Percentiles rank a stretch among this genome's conserved stretches.
Conservation (phyloP, 2,797 vertebrate genomes). For the Miichthys miiuy region DNA sequence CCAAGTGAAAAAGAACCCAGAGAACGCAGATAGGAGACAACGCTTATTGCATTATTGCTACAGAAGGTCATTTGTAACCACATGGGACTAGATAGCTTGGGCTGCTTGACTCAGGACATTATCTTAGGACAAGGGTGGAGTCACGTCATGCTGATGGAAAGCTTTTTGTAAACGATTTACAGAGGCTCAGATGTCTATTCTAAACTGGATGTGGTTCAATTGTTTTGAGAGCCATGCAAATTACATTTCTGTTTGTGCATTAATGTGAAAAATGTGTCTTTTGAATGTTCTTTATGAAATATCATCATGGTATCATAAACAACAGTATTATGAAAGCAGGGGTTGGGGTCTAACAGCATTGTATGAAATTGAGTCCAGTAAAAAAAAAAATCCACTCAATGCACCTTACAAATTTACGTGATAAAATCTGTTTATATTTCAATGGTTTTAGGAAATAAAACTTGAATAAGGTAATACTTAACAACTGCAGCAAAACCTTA, state of each 20-base stretch:
- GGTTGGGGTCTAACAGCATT: not conserved
- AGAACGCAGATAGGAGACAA: constrained; percentile 81
- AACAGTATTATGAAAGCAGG: not conserved
- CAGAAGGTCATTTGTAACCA: constrained; percentile 82
- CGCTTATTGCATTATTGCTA: constrained; percentile 83
- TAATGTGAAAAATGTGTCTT: not conserved
- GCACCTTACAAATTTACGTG: not conserved
- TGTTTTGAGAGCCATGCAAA: constrained; percentile 5
- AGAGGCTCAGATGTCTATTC: constrained; percentile 1
- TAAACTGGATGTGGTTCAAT: constrained; percentile 6
- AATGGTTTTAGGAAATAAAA: not conserved
- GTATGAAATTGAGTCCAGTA: not conserved
- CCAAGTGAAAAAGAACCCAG: constrained; percentile 81
- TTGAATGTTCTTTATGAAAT: not conserved
- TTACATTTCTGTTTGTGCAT: not conserved
- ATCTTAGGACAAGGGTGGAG: constrained; percentile 52
- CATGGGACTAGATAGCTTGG: constrained; percentile 62
- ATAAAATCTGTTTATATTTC: not conserved
- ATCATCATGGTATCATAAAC: not conserved
- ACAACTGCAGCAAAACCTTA: not conserved
- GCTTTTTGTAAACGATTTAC: constrained; percentile 13
- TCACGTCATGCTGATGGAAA: not conserved
- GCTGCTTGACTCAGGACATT: constrained; percentile 68
- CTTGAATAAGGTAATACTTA: not conserved
- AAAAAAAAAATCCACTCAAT: not conserved